Base-by-base conservation (phyloP, 2,113 vertebrate species). In the Larimichthys crocea region DNA sequence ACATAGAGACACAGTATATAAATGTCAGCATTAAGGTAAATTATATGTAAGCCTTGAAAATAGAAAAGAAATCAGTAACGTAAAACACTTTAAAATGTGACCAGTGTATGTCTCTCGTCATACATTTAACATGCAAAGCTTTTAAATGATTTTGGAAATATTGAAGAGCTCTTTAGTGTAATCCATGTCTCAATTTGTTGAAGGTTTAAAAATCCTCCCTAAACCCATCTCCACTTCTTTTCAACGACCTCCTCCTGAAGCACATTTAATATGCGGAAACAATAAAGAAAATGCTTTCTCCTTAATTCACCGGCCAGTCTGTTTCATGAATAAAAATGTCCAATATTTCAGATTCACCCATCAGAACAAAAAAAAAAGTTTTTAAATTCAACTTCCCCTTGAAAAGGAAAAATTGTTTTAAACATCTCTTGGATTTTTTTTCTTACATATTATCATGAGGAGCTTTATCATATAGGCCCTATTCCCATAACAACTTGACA, bases 401-500 rank as follows among this genome's bases (percentile, higher is more conserved):
- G 0, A 10, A 35, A 67, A 72, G 40, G 53, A 31, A 46, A 56
- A 42, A 8, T 2, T 1, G 40, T 29, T 46, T 15, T 15, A 15
- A 77, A 72, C 26, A 66, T 4, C 12, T 57, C 11, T 20, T 35
- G 5, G 24, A 2, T 24, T 40, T 55, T 46, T 63, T 70, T 42
- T 17, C 0, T 1, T 15, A 60, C 22, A 77, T 40, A 31, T 31
- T 57, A 76, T 22, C 26, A 70, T 3, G 12, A 53, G 31, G 10
- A 61, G 46, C 24, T 44, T 59, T 74, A 73, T 48, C 46, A 57
- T 46, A 66, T 65, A 29, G 29, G 29, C 29, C 29, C 29, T 29
- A 71, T 52, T 83, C 69, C 70, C 65, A 65, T 49, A 73, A 71
- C 63, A 70, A 74, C 64, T 65, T 72, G 67, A 88, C 67, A 59